phyloP scores from a whole-genome alignment of 2,888 invertebrate species.

The Bellardia pandia region DNA sequence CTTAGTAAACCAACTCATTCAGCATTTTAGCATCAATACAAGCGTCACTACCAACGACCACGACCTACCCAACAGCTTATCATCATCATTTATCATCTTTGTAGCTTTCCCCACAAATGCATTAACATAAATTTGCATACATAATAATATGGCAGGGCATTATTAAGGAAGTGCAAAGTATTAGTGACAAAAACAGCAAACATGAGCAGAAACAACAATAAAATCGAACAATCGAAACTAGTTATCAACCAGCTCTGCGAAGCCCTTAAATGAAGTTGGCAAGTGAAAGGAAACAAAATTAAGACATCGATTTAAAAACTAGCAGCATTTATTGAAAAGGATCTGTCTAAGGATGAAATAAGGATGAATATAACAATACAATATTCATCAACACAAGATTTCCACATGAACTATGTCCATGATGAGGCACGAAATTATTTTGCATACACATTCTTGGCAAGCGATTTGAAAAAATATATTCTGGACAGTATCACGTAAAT shows the following conservation, averaged over 20 bases:
- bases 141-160: conserved; percentile 21
- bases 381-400: background rate
- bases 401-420: background rate
- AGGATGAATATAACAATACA: conserved; percentile 11
- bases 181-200: conserved; percentile 45
- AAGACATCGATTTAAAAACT: background rate
- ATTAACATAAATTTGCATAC: conserved; percentile 70
- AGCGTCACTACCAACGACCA: background rate
- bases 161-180: conserved; percentile 47
- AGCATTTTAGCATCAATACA: background rate
- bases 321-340: conserved; percentile 28
- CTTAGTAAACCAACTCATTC: background rate
- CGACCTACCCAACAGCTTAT: background rate
- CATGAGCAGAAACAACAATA: background rate
- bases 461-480: background rate
- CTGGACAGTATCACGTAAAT: too few relatives aligned
- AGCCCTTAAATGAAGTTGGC: background rate
- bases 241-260: background rate
- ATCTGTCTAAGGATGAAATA: background rate
- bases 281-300: background rate
- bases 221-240: background rate
- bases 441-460: too few relatives aligned
- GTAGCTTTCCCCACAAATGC: conserved; percentile 29
- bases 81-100: conserved; percentile 32
- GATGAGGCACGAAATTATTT: background rate